Evolutionary conservation across 2,797 vertebrate species (phyloP), one percentile per base, ranked within the genome.

Genomic region (Galagoides demidoff): DNA sequence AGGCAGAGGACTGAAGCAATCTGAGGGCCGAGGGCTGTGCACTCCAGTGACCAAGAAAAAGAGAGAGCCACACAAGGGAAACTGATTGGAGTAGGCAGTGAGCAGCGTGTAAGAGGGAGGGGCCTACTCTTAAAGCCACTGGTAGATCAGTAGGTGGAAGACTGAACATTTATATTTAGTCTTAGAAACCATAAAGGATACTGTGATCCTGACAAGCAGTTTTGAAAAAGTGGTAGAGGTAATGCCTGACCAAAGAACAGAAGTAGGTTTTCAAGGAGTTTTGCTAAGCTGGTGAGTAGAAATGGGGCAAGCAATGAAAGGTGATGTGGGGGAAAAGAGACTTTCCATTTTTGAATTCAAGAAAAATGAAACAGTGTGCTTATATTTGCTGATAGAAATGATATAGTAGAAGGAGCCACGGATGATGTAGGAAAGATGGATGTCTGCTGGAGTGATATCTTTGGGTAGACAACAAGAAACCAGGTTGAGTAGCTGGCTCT

Each of bases 121-220:
- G 5, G 85, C 45, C 39, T 85, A 20, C 23, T 79, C 8, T 82
- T 71, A 71, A 87, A 92, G 31, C 70, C 66, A 45, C n/a, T 37
- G 27, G 64, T 70, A 66, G 70, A 13, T 89, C 64, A 89, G 11
- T 85, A 85, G 76, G 17, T 31, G 7, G 34, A 95, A 86, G 86
- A 66, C 11, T 57, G 66, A 79, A 89, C 77, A 89, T 91, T 89
- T 86, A 66, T 55, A 79, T 39, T 79, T 92, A 90, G 12, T 66
- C 63, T 78, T 89, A 77, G 83, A 95, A 96, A 82, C 39, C 39
- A 63, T 1, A 16, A 43, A 96, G 45, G 49, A 5, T 89, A 64
- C 49, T 27, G 13, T 92, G 91, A 90, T 86, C 77, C 85, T 81
- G 74, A 91, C 34, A 61, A 86, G 64, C 20, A 45, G 70, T 59